Conservation (phyloP, 2,113 vertebrate genomes). For the Ancistrus triradiatus region DNA sequence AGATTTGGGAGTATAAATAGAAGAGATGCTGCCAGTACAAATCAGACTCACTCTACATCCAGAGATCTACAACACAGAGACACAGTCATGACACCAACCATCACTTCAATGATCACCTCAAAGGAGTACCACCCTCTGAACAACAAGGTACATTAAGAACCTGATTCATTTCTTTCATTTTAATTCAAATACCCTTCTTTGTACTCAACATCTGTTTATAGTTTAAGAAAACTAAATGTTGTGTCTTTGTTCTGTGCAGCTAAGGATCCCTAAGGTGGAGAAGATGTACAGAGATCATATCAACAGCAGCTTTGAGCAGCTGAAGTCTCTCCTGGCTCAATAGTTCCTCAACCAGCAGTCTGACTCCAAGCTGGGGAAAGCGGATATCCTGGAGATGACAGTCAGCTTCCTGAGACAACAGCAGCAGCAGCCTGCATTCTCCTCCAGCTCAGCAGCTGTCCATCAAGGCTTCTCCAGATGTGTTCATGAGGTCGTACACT, state of each 20-base stretch:
- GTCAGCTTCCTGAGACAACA: constrained; percentile 36
- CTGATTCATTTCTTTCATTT: neutral
- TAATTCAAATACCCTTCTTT: neutral
- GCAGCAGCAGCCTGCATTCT: constrained; percentile 47
- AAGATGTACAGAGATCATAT: constrained; percentile 46
- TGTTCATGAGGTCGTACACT: constrained; percentile 37
- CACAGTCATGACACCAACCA: constrained; percentile 36
- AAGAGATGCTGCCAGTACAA: constrained; percentile 46
- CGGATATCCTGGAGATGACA: constrained; percentile 55
- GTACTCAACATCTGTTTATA: neutral
- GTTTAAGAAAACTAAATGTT: constrained; percentile 18
- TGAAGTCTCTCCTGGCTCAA: constrained; percentile 56
- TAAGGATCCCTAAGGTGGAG: constrained; percentile 35
- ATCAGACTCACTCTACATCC: constrained; percentile 43
- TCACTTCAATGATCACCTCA: constrained; percentile 43
- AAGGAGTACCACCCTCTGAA: constrained; percentile 29
- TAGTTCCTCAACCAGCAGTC: constrained; percentile 59
- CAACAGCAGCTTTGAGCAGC: constrained; percentile 54
- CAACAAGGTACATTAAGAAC: constrained; percentile 41
- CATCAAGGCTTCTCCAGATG: constrained; percentile 47
- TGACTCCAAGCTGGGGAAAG: constrained; percentile 66
- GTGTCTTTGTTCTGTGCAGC: constrained; percentile 28
- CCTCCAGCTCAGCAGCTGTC: constrained; percentile 19
- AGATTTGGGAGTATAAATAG: constrained; percentile 53
- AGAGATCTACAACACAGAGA: constrained; percentile 46